Evolutionary conservation across 2,888 invertebrate species (phyloP).

Genomic region (Eurytoma californica): DNA sequence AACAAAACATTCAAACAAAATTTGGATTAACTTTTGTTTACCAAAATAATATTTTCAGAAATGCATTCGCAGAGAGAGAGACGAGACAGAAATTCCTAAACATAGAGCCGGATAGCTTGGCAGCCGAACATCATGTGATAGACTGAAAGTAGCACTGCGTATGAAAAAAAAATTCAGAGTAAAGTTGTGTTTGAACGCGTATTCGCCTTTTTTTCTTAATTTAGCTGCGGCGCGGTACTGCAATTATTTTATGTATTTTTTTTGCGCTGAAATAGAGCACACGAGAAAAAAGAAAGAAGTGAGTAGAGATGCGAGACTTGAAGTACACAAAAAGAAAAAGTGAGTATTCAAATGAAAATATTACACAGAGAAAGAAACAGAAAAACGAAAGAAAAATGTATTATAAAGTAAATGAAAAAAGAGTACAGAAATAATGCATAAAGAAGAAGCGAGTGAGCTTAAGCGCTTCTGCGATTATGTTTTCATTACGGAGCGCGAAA

Average conservation of each 20-base stretch:
- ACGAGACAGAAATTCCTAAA: slow-evolving; percentile 63
- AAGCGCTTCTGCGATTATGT: slow-evolving; percentile 68
- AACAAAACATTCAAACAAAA: not conserved
- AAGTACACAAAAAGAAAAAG: slow-evolving; percentile 28
- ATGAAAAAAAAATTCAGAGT: slow-evolving; percentile 16
- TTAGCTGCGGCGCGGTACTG: not conserved
- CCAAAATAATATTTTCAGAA: not conserved
- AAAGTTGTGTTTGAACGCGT: slow-evolving; percentile 34
- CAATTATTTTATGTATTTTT: slow-evolving; percentile 27
- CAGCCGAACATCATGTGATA: slow-evolving; percentile 57
- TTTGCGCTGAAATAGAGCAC: slow-evolving; percentile 25
- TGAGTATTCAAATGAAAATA: slow-evolving; percentile 25
- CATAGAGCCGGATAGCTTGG: slow-evolving; percentile 65
- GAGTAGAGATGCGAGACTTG: slow-evolving; percentile 28
- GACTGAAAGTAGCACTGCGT: slow-evolving; percentile 23
- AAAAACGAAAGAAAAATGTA: slow-evolving; percentile 35
- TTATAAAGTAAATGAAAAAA: slow-evolving; percentile 57
- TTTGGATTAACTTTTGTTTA: not conserved
- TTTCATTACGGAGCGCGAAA: slow-evolving; percentile 60
- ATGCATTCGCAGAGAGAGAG: slow-evolving; percentile 39
- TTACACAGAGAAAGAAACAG: slow-evolving; percentile 24
- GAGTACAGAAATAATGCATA: slow-evolving; percentile 53
- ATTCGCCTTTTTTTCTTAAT: not conserved
- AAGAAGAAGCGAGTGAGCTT: slow-evolving; percentile 62
- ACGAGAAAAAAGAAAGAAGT: slow-evolving; percentile 35